phyloP scores from a whole-genome alignment of 1,140 invertebrate genomes.

The Hycleus phaleratus region DNA sequence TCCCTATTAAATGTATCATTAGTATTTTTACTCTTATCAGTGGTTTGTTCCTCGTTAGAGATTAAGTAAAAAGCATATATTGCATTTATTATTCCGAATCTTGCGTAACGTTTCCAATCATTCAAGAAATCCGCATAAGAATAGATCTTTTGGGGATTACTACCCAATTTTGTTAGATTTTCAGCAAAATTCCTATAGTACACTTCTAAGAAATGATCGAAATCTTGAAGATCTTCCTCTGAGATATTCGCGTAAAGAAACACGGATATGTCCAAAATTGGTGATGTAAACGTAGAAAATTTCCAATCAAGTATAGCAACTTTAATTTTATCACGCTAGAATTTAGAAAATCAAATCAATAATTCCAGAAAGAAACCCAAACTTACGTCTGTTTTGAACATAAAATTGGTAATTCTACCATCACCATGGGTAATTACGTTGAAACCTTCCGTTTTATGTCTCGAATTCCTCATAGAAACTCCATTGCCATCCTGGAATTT shows the following conservation, averaged over 20 bases:
- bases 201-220: conserved; percentile 43
- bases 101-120: conserved; percentile 16
- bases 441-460: not conserved
- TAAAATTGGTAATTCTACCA: conserved; percentile 29
- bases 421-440: conserved; percentile 27
- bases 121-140: conserved; percentile 30
- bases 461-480: not conserved
- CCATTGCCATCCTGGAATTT: not conserved
- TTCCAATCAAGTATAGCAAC: conserved; percentile 47
- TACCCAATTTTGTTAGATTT: conserved; percentile 39
- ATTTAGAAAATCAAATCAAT: not conserved
- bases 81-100: conserved; percentile 35
- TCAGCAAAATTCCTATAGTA: conserved; percentile 45
- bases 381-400: conserved; percentile 24
- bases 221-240: conserved; percentile 40
- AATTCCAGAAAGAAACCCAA: not conserved
- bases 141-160: conserved; percentile 40
- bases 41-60: conserved; percentile 10
- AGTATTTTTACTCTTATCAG: not conserved
- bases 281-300: conserved; percentile 46
- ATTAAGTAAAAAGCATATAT: conserved; percentile 25
- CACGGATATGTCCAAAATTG: conserved; percentile 49
- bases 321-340: not conserved
- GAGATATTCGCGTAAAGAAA: conserved; percentile 49
- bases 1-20: not conserved